Evolutionary conservation across 2,888 invertebrate genomes (phyloP), one percentile per base, ranked within the genome.

Genomic region (Lacanobia wlatinum): DNA sequence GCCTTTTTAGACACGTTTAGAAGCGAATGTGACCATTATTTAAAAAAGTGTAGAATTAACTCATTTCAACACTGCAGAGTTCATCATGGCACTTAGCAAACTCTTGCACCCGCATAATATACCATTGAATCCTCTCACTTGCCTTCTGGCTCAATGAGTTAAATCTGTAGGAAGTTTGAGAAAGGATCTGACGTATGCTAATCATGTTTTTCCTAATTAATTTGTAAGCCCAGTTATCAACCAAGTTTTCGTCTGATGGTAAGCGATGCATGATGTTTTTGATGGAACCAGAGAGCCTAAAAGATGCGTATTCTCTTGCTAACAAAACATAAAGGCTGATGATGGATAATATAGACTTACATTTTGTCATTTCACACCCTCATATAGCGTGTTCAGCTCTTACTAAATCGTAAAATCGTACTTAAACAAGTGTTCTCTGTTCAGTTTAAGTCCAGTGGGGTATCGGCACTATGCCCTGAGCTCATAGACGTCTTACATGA

Each of bases 361-460:
- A 28, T 38, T 48, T 50, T 2, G 18, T 12, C 23, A 59, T 43
- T 60, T 43, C 66, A 63, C 8, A 65, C 23, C 16, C 10, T 56
- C 43, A 56, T 12, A 38, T 53, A 72, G 40, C 34, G 50, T 18
- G 18, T 21, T 38, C 48, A 67, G 74, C 38, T 52, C 21, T 73
- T 64, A 65, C 43, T 34, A 43, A 73, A 46, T 56, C 28, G 46
- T 80, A 76, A 73, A 43, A 64, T 60, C 46, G 21, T 66, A 76
- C n/a, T 21, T 78, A 78, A 78, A 71, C 59, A 70, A 4, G 2
- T 34, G 34, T 53, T 16, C 38, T 28, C 28, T 28, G 28, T 28
- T 48, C 48, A 73, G 48, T 55, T 46, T 46, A 4, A 58, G 71
- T 58, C 28, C 61, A 18, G 16, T 8, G n/a, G 70, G 50, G 71